Percentiles rank a stretch among this genome's conserved stretches.
These are phyloP conservation scores for Holothuria leucospilota DNA, from an alignment of 53 echinoderm and acorn worm species.

Conservation along the genomic window DNA sequence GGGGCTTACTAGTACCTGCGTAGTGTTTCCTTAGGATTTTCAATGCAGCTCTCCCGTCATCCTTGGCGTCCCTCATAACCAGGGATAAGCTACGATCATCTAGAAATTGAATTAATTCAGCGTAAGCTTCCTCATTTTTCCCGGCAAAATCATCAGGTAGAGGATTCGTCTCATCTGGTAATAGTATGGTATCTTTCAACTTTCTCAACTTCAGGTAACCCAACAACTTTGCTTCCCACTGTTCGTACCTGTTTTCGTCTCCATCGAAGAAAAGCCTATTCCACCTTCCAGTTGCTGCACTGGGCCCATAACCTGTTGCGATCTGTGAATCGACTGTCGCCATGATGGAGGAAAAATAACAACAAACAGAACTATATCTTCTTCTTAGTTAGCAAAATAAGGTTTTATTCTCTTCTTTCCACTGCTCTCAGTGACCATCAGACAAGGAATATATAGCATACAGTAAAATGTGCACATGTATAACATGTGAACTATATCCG, in stretches of 20 bases:
- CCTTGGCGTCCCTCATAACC: conserved; percentile 51
- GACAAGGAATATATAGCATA: too few relatives aligned
- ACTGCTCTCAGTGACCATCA: too few relatives aligned
- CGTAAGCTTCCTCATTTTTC: conserved; percentile 49
- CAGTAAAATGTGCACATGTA: too few relatives aligned
- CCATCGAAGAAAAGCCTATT: conserved; percentile 51
- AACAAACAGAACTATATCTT: too few relatives aligned
- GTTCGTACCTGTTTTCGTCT: conserved; percentile 45
- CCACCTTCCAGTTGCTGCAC: conserved; percentile 32
- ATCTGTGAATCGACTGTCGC: too few relatives aligned
- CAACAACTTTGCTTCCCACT: conserved; percentile 54
- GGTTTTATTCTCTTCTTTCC: too few relatives aligned
- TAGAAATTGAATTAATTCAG: conserved; percentile 50
- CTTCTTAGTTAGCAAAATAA: too few relatives aligned
- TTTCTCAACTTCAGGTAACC: conserved; percentile 46
- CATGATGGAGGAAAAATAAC: too few relatives aligned
- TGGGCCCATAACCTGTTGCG: conserved; percentile 68
- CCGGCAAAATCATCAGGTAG: conserved; percentile 10
- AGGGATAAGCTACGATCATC: conserved; percentile 55
- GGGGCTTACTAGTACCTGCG: conserved; percentile 51
- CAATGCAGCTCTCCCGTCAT: conserved; percentile 48
- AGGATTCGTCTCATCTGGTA: background rate
- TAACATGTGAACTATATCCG: too few relatives aligned
- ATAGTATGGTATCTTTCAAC: conserved; percentile 28
- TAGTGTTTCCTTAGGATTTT: conserved; percentile 53